phyloP scores from a whole-genome alignment of 2,113 vertebrate genomes.

The Semicossyphus pulcher region DNA sequence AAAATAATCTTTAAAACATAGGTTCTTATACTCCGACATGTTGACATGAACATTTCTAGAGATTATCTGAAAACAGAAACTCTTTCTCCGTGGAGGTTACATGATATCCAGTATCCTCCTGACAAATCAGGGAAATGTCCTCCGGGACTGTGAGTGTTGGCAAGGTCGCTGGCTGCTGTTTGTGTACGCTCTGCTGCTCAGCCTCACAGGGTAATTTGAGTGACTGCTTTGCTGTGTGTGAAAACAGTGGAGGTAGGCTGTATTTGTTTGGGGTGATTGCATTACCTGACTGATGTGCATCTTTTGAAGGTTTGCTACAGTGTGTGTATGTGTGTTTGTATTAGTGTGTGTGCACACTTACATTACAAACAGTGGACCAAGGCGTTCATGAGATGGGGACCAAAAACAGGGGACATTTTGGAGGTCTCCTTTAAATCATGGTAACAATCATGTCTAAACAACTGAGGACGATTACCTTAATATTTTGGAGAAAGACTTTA shows the following conservation, averaged over 20 bases:
- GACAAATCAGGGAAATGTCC: constrained; percentile 37
- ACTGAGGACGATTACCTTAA: too few relatives aligned
- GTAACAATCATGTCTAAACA: too few relatives aligned
- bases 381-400: neutral
- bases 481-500: too few relatives aligned
- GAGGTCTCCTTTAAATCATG: too few relatives aligned
- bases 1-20: too few relatives aligned
- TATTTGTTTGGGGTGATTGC: constrained; percentile 74
- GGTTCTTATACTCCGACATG: neutral
- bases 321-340: constrained; percentile 24
- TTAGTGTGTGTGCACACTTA: neutral
- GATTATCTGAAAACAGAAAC: neutral
- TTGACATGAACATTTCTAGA: neutral
- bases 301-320: constrained; percentile 24
- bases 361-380: neutral
- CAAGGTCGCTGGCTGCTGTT: constrained; percentile 53
- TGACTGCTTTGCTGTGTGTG: constrained; percentile 61
- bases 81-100: neutral
- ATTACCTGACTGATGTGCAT: constrained; percentile 66
- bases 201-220: constrained; percentile 52
- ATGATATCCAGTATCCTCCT: constrained; percentile 22
- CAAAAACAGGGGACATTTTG: neutral
- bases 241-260: constrained; percentile 60
- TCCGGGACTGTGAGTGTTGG: constrained; percentile 38
- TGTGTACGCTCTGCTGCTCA: constrained; percentile 63